Evolutionary conservation across 2,888 invertebrate genomes (phyloP), one percentile per base, ranked within the genome.

Genomic region (Dynastes tityus): DNA sequence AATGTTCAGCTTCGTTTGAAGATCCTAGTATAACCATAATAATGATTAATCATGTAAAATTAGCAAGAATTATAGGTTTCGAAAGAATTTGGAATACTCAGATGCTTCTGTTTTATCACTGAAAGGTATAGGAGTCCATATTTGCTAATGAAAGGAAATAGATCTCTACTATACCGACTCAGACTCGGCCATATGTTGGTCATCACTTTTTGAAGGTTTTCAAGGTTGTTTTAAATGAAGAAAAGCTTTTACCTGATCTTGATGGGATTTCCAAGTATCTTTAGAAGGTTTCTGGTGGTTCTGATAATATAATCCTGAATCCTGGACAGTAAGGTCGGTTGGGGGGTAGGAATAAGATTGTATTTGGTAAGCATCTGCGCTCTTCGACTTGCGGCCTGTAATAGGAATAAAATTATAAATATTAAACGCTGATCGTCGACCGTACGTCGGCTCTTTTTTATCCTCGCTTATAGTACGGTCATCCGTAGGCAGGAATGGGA

Each of bases 181-280:
- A 87, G 84, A 87, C 85, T 88, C 88, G 88, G 88, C 88, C 86
- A 84, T 83, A 83, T 85, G 84, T 85, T 84, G 80, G 80, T 86
- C 87, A 87, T 87, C 86, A 87, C 82, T 9, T 40, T 55, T 1
- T 8, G 55, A 3, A 71, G 13, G 49, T 53, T 32, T 68, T 27
- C 16, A 29, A 13, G 51, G 49, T 27, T 22, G 40, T 22, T 6
- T 3, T 64, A 40, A 37, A 58, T 6, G 37, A 37, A 32, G 13
- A 53, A 37, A 27, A 0, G 16, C 5, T 55, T 58, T 76, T 68
- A 76, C 78, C 73, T 77, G 74, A 53, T 77, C 77, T 61, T 73
- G 76, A 65, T 58, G 61, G 74, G 76, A 22, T 68, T 77, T 73
- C 79, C 79, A 73, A 65, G 45, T 58, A 77, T 79, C 79, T 63